Percentiles rank a stretch among this genome's conserved stretches.
These are phyloP conservation scores for Pedionomus torquatus DNA, from an alignment of 2,113 vertebrate species.

Conservation along the genomic window DNA sequence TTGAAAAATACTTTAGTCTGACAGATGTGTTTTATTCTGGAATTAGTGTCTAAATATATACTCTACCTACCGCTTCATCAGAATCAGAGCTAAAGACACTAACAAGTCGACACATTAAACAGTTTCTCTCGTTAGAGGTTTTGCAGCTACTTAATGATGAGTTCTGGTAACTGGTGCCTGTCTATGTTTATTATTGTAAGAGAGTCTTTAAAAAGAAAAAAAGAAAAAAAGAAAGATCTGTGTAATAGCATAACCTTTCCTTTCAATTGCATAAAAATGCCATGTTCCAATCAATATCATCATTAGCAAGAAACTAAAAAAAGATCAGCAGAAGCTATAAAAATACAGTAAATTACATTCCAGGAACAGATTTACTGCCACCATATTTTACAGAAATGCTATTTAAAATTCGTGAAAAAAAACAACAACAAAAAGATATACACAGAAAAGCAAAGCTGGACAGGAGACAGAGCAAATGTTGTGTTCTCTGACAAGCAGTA, in stretches of 20 bases:
- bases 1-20: neutral
- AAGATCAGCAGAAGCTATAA: conserved; percentile 21
- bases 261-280: conserved; percentile 28
- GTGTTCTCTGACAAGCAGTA: neutral
- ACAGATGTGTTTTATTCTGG: neutral
- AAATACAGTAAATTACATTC: neutral
- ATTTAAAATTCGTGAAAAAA: neutral
- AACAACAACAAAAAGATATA: neutral
- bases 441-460: neutral
- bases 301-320: conserved; percentile 22
- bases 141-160: conserved; percentile 36
- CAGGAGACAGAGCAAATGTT: neutral
- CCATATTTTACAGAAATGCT: neutral
- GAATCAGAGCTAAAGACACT: neutral
- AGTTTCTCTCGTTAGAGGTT: neutral
- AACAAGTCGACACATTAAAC: neutral
- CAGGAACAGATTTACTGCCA: neutral
- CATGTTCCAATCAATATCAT: conserved; percentile 29
- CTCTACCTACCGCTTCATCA: neutral
- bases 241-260: neutral
- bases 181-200: neutral
- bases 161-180: conserved; percentile 4
- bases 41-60: conserved; percentile 25
- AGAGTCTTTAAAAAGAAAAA: neutral
- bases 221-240: neutral